Percentiles rank a stretch among this genome's conserved stretches.
Evolutionary conservation across 2,888 invertebrate genomes (phyloP).

Genomic region (Sarcophaga variegata): DNA sequence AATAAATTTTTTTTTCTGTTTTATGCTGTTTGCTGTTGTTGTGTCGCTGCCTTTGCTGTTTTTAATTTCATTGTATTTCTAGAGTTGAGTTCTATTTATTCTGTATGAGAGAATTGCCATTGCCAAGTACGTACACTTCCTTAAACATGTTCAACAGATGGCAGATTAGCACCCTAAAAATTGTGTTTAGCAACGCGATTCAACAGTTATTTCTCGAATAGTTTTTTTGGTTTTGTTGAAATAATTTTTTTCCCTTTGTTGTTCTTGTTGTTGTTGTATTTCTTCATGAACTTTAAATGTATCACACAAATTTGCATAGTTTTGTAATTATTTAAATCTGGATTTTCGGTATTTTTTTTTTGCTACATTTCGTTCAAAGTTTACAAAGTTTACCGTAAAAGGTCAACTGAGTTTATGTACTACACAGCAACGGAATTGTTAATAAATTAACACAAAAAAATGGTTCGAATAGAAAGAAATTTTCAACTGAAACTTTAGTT

Average conservation of each 20-base stretch:
- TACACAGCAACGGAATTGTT: background rate
- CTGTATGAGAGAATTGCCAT: conserved; percentile 32
- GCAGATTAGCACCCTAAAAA: conserved; percentile 71
- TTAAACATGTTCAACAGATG: conserved; percentile 71
- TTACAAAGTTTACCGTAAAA: conserved; percentile 38
- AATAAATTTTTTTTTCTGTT: conserved; percentile 1
- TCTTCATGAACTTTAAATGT: conserved; percentile 51
- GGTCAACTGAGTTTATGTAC: conserved; percentile 23
- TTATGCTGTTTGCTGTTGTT: background rate
- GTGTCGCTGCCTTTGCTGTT: background rate
- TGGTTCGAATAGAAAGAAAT: background rate
- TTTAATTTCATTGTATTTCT: background rate
- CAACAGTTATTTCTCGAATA: conserved; percentile 59
- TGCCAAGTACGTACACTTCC: conserved; percentile 61
- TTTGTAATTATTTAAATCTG: conserved; percentile 61
- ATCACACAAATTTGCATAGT: conserved; percentile 66
- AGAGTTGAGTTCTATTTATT: background rate
- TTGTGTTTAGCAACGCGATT: conserved; percentile 71
- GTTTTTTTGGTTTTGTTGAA: conserved; percentile 39
- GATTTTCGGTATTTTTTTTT: conserved; percentile 18
- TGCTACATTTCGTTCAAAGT: background rate
- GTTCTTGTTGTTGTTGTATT: background rate
- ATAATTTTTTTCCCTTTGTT: background rate
- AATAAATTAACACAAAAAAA: background rate
- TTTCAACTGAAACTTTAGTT: background rate